These are phyloP conservation scores for Pseudanteris insignis DNA, from an alignment of 2,888 invertebrate species.

Conservation along the genomic window DNA sequence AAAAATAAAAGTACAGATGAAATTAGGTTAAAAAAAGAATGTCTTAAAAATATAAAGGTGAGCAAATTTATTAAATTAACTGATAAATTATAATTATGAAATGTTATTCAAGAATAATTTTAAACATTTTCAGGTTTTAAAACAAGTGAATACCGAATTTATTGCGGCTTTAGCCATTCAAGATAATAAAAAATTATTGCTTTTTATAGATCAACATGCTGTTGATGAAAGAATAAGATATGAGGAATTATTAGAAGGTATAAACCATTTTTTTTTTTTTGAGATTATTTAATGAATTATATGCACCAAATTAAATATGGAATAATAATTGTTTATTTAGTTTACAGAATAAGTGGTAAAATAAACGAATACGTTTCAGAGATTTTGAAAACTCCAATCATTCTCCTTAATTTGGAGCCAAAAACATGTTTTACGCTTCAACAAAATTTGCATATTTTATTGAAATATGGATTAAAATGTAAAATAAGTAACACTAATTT, in stretches of 20 bases:
- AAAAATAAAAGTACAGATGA: no score
- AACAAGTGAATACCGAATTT: slow-evolving; percentile 81
- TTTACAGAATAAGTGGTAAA: slow-evolving; percentile 65
- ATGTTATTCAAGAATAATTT: not conserved
- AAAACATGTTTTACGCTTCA: slow-evolving; percentile 45
- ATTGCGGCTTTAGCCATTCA: slow-evolving; percentile 69
- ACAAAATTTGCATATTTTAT: slow-evolving; percentile 66
- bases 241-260: slow-evolving; percentile 72
- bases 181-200: slow-evolving; percentile 68
- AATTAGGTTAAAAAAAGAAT: no score
- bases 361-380: slow-evolving; percentile 51
- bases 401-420: slow-evolving; percentile 49
- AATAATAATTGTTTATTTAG: slow-evolving; percentile 56
- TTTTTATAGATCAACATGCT: slow-evolving; percentile 88
- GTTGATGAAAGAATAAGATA: slow-evolving; percentile 84
- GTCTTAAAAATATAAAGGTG: no score
- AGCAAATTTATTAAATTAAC: not conserved
- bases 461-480: slow-evolving; percentile 71
- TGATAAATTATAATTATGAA: not conserved
- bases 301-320: not conserved
- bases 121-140: slow-evolving; percentile 71
- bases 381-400: slow-evolving; percentile 51
- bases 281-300: no score
- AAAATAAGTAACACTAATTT: slow-evolving; percentile 62
- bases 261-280: no score